Conservation (phyloP, 2,113 vertebrate genomes). For the Psilopogon haemacephalus region DNA sequence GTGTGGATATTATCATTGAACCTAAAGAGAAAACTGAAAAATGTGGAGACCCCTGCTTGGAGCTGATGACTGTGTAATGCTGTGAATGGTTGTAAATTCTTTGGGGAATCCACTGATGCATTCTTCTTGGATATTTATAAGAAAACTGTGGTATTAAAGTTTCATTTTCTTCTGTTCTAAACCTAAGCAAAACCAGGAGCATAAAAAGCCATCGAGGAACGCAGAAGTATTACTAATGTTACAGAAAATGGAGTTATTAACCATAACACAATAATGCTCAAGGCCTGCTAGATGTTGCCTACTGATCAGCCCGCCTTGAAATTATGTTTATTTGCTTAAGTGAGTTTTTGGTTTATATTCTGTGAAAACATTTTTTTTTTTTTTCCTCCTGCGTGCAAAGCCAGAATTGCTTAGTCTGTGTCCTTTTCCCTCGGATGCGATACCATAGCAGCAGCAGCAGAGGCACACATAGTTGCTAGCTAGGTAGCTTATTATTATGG, state of each 20-base stretch:
- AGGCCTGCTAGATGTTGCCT: slow-evolving; percentile 60
- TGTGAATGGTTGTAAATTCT: slow-evolving; percentile 50
- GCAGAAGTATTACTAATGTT: slow-evolving; percentile 60
- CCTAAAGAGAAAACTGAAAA: slow-evolving; percentile 62
- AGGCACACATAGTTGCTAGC: slow-evolving; percentile 72
- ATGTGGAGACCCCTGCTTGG: slow-evolving; percentile 57
- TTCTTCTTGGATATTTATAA: slow-evolving; percentile 58
- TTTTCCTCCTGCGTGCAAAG: slow-evolving; percentile 35
- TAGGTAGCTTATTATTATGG: slow-evolving; percentile 80
- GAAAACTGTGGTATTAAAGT: slow-evolving; percentile 50
- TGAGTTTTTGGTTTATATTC: slow-evolving; percentile 65
- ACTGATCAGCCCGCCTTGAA: slow-evolving; percentile 63
- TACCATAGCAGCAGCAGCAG: slow-evolving; percentile 58
- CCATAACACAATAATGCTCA: slow-evolving; percentile 59
- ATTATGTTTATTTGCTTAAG: slow-evolving; percentile 71
- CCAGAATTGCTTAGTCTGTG: slow-evolving; percentile 66
- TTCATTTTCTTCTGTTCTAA: slow-evolving; percentile 55
- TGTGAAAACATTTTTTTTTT: slow-evolving; percentile 22
- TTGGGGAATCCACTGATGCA: slow-evolving; percentile 42
- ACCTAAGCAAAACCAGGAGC: slow-evolving; percentile 32
- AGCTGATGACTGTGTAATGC: slow-evolving; percentile 53
- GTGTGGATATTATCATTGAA: slow-evolving; percentile 55
- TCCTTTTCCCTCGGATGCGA: slow-evolving; percentile 68
- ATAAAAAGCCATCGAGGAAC: slow-evolving; percentile 42
- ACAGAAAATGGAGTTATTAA: slow-evolving; percentile 72